Base-by-base conservation (phyloP, 1,140 invertebrate species). In the Lineus longissimus region DNA sequence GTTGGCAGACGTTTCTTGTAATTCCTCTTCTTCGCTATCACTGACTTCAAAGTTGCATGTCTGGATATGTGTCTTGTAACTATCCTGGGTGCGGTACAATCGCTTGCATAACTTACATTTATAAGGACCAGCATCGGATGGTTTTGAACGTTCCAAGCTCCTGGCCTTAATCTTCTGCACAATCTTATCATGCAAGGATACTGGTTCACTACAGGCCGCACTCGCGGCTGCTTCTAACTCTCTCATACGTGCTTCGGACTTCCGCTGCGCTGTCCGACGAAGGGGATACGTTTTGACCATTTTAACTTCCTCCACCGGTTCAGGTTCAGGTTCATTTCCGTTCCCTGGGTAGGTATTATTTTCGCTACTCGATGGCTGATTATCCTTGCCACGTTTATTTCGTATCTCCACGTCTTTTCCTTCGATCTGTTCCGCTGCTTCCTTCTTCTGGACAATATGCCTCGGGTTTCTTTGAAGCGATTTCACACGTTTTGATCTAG, bases 81-180 rank as follows among this genome's bases (percentile, higher is more conserved):
- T 94, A 55, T 90, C 88, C 67, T 88, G 88, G 13, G 92, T 95
- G 73, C 93, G 85, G 76, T 96, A 97, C 2, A 91, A 90, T 71
- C 91, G 89, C 71, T 91, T 90, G 76, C 94, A 97, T 59, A 89
- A 86, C 66, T 89, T 86, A 80, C 94, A 95, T 70, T 90, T 91
- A 0, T 94, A 92, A 19, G 91, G 89, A 66, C 86, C 87, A 29
- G 72, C 67, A 15, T 76, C 73, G 29, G 71, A 71, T n/a, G 75
- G 70, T 61, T 59, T 69, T 51, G 73, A 80, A 59, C 69, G 74
- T 22, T 74, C 78, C 43, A 76, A 61, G 59, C 75, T 77, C 67
- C 77, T 72, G 30, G 73, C 76, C 67, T 79, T 79, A 17, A 79
- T 78, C 59, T 76, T 75, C 63, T 70, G 63, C 0, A 72, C 72